Evolutionary conservation across 2,888 invertebrate genomes (phyloP), one percentile per base, ranked within the genome.

Genomic region (Spisula subtruncata): DNA sequence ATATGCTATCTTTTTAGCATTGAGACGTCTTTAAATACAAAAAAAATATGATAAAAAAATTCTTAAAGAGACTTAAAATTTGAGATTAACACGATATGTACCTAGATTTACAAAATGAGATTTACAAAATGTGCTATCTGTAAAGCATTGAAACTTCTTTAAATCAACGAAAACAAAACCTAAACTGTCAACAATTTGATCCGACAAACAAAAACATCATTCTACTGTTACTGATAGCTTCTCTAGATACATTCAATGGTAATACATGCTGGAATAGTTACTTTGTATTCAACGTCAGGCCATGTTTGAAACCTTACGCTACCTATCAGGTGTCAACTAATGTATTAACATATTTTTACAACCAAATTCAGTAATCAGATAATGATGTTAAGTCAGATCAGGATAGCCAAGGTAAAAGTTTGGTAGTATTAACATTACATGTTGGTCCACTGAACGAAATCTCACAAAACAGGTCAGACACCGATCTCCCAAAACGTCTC

Each of bases 331-430:
- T 75, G 29, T 75, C 75, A 32, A 32, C 18, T 2, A 32, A 25
- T 35, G 35, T 29, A 35, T 75, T 75, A 75, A 75, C 75, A 75
- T 75, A 32, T 75, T 75, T 75, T 32, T 35, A 75, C 75, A 75
- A 75, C 32, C n/a, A 35, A 75, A 75, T 75, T 35, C 35, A 18
- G 16, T 75, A 18, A 75, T 75, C 75, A 18, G 75, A 75, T 75
- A 75, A 75, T 75, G 75, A 75, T 75, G 75, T 75, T 75, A 8
- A 75, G 35, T 35, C 18, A 75, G 32, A 12, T 29, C 16, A 75
- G 75, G 75, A 75, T 32, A 18, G 71, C 25, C 32, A 12, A 32
- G 18, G 35, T 75, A 75, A 32, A 75, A 35, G 75, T 75, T 75
- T 75, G 75, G 2, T 32, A 35, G 60, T 60, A 10, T 18, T 56